Conservation (phyloP, 2,888 invertebrate genomes). For the Metellina segmentata region DNA sequence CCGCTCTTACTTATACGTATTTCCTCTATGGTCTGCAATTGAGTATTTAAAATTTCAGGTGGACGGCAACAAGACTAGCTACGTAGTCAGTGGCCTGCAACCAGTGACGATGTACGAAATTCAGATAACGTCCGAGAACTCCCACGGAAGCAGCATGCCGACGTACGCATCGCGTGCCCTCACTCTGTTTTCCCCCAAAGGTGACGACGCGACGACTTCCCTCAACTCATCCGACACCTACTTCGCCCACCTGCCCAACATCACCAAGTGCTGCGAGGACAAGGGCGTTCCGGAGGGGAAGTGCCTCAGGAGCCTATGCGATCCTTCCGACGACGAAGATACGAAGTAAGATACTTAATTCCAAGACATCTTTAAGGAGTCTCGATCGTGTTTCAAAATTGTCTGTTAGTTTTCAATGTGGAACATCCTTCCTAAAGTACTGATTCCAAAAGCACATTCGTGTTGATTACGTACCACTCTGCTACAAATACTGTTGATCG, state of each 20-base stretch:
- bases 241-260: constrained; percentile 88
- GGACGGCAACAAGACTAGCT: constrained; percentile 75
- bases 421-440: too few species aligned
- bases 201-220: constrained; percentile 18
- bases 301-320: constrained; percentile 90
- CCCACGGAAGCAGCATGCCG: constrained; percentile 89
- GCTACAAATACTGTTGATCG: too few species aligned
- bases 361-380: too few species aligned
- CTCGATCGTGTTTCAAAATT: too few species aligned
- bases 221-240: constrained; percentile 82
- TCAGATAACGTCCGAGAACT: constrained; percentile 87
- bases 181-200: constrained; percentile 84
- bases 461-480: too few species aligned
- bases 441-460: too few species aligned
- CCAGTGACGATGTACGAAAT: constrained; percentile 93
- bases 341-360: constrained; percentile 79
- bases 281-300: constrained; percentile 88
- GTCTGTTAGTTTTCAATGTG: too few species aligned
- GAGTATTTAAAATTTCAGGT: constrained; percentile 20
- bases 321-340: constrained; percentile 84
- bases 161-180: constrained; percentile 87
- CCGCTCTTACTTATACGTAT: too few species aligned
- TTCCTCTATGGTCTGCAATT: too few species aligned
- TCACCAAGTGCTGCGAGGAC: constrained; percentile 87
- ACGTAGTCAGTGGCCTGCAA: constrained; percentile 84